Base-by-base conservation (phyloP, 2,113 vertebrate genomes). In the Sarotherodon lohbergeri region DNA sequence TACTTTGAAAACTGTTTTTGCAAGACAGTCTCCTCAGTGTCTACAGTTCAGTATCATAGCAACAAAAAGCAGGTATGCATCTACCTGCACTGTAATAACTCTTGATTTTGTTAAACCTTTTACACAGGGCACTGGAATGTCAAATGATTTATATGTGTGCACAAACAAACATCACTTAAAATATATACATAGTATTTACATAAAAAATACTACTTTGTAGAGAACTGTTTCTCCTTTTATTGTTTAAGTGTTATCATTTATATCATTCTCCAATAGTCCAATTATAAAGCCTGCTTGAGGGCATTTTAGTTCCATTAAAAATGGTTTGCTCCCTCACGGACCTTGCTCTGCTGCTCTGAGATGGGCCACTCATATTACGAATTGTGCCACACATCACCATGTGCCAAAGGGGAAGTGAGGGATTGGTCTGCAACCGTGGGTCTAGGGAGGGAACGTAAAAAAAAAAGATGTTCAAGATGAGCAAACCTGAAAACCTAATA, bases 261-360 rank as follows among this genome's bases (percentile, higher is more conserved):
- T 83, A 88, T 91, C 85, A 76, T 86, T 90, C 83, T 85, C 83
- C 83, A 82, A 59, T 80, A 80, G 86, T 84, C 79, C 81, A 82
- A 73, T 86, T 88, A 87, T 73, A 36, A 87, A 17, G 50, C 7
- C 12, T 36, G 88, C 88, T 83, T 41, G 4, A 68, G 71, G 90
- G 55, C 39, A 79, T 84, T 29, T 80, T 52, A 29, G 56, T 81
- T 86, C 84, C 66, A 55, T 90, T 86, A 86, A 29, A 36, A 81
- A 61, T 56, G 66, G 6, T 17, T 56, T 48, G 24, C 36, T 80
- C 46, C 66, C 55, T 68, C 63, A 56, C 36, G 85, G 29, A 85
- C 88, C n/a, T 61, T 3, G 17, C 80, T 88, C 80, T 39, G 79
- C 55, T 59, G 52, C 73, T 90, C 66, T 82, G 76, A 91, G 78